Base-by-base conservation (phyloP, 2,113 vertebrate species). In the Neolamprologus hecqui region DNA sequence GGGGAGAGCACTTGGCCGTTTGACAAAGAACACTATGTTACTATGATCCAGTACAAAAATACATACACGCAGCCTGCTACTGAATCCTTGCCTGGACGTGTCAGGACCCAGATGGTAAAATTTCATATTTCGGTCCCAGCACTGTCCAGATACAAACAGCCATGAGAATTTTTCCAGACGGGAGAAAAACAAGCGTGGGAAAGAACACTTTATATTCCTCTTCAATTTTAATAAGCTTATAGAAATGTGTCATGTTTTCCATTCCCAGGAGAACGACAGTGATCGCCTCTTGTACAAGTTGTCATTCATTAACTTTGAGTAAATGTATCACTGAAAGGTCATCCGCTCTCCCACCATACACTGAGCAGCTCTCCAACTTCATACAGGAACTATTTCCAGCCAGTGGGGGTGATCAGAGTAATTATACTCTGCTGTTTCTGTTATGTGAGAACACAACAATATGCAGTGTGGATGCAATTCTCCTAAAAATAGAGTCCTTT, bases 1-100 rank as follows among this genome's bases (percentile, higher is more conserved):
- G 90, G 95, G 95, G 94, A 87, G 92, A 89, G 93, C 92, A 83
- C 83, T 91, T 96, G 96, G 96, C 92, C 23, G 1, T 31, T 21
- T 86, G 88, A 93, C 93, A 94, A 70, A 85, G 87, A 91, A 95
- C 92, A 90, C 92, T 65, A 79, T 92, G 90, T 90, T 90, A 86
- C 86, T 81, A 89, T 84, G 80, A 86, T 57, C 81, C 77, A 31
- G 57, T 26, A 49, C 73, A 81, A 23, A 88, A 84, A 90, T 60
- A 90, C 84, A 89, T 85, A 57, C 60, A 80, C 80, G 3, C 51
- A 57, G 51, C 75, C 26, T 33, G 45, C 28, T 55, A 45, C 68
- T 14, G 53, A 57, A 42, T 23, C 55, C 49, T 28, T 9, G 40
- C 86, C 42, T 21, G 53, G 54, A 60, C 81, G 19, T 82, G 14